These are phyloP conservation scores for Adineta ricciae DNA, from an alignment of 2,888 invertebrate species.

Conservation along the genomic window DNA sequence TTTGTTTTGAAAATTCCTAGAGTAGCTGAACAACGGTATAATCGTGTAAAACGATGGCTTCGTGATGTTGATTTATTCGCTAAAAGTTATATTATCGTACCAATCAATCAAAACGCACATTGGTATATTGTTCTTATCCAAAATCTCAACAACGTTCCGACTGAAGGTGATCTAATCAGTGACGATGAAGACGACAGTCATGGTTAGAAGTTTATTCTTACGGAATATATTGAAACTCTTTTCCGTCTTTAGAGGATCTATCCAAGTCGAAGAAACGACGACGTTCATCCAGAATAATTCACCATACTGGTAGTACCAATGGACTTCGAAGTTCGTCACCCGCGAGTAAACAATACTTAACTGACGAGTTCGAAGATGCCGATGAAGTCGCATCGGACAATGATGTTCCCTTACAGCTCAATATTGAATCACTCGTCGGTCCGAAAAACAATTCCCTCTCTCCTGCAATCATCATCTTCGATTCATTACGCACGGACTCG, in stretches of 20 bases:
- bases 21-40: conserved; percentile 56
- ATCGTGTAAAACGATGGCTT: conserved; percentile 86
- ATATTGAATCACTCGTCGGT: not conserved
- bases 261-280: not conserved
- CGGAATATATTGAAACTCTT: not conserved
- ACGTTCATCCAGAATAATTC: not conserved
- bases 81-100: conserved; percentile 88
- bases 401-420: not conserved
- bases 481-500: conserved; percentile 69
- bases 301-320: not conserved
- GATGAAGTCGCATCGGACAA: conserved; percentile 31
- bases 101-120: conserved; percentile 89
- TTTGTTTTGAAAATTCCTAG: not conserved
- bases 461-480: conserved; percentile 86
- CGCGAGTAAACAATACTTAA: too few species aligned
- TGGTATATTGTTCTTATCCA: conserved; percentile 72
- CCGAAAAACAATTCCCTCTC: conserved; percentile 50
- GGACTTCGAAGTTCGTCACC: not conserved
- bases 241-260: not conserved
- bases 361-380: conserved; percentile 20
- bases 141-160: not conserved
- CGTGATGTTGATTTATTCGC: conserved; percentile 87
- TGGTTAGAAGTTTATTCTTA: not conserved
- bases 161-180: not conserved
- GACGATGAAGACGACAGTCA: not conserved